A percentile compares a stretch with the other conserved stretches of the same genome.
These are phyloP conservation scores for Scotopteryx bipunctaria DNA, from an alignment of 2,888 invertebrate species.

Conservation along the genomic window DNA sequence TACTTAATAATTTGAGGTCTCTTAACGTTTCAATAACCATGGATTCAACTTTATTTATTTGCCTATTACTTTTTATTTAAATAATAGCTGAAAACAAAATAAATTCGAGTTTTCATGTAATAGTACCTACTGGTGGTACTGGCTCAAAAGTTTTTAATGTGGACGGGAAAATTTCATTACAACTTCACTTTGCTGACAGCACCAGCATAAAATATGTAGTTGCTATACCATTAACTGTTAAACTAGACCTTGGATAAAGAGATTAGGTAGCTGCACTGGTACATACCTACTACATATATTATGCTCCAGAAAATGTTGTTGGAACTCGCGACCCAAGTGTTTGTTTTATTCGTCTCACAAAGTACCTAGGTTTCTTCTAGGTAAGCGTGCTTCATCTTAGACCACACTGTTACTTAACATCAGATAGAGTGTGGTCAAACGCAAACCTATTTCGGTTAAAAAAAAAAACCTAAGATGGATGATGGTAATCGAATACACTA, in stretches of 20 bases:
- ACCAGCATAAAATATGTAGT: conserved; percentile 35
- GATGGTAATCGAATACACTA: too few species aligned
- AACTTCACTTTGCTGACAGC: conserved; percentile 44
- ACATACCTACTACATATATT: conserved; percentile 13
- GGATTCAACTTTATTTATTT: too few species aligned
- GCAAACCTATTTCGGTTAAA: too few species aligned
- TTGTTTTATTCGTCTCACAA: conserved; percentile 8
- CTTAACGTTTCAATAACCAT: neutral
- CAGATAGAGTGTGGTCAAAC: too few species aligned
- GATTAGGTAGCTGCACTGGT: too few species aligned
- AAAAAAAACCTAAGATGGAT: too few species aligned
- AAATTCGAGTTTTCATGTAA: conserved; percentile 29
- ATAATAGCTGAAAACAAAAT: neutral
- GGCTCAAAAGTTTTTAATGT: conserved; percentile 41
- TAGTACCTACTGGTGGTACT: too few species aligned
- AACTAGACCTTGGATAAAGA: conserved; percentile 27
- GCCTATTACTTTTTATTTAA: too few species aligned
- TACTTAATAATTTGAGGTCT: conserved; percentile 21
- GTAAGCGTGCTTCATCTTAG: too few species aligned
- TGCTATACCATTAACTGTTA: conserved; percentile 37
- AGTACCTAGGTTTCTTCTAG: too few species aligned
- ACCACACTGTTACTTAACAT: too few species aligned
- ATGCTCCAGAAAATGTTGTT: conserved; percentile 28
- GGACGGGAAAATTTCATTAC: conserved; percentile 58
- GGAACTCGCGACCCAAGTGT: conserved; percentile 8